Evolutionary conservation across 2,797 vertebrate species (phyloP).

Genomic region (Tinamus major): DNA sequence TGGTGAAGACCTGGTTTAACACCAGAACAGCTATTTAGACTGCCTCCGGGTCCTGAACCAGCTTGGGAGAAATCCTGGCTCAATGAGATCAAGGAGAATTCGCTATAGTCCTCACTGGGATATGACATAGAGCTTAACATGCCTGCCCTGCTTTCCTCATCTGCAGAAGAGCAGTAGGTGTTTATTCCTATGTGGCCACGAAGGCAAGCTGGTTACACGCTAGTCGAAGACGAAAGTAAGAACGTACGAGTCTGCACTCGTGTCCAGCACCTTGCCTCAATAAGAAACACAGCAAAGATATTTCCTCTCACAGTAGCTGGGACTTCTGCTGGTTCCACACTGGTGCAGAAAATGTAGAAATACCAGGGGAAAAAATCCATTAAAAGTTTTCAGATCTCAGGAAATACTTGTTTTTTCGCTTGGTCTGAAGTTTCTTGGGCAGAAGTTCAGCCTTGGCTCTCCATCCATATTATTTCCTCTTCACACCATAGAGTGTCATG

Average conservation of each 20-base stretch:
- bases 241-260: neutral
- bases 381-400: neutral
- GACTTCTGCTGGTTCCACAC: neutral
- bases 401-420: neutral
- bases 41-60: neutral
- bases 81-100: neutral
- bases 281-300: neutral
- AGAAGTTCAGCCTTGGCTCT: conserved; percentile 1
- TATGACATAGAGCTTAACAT: neutral
- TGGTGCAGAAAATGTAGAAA: neutral
- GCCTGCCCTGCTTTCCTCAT: neutral
- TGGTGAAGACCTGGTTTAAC: neutral
- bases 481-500: neutral
- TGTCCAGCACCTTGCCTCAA: neutral
- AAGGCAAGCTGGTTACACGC: neutral
- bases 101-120: neutral
- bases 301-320: neutral
- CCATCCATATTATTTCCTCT: neutral
- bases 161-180: neutral
- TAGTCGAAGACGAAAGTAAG: neutral
- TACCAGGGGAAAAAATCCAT: neutral
- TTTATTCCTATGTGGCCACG: neutral
- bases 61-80: neutral
- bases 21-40: neutral
- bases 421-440: neutral